Evolutionary conservation across 1,140 invertebrate species (phyloP).

Genomic region (Drosophila albomicans): DNA sequence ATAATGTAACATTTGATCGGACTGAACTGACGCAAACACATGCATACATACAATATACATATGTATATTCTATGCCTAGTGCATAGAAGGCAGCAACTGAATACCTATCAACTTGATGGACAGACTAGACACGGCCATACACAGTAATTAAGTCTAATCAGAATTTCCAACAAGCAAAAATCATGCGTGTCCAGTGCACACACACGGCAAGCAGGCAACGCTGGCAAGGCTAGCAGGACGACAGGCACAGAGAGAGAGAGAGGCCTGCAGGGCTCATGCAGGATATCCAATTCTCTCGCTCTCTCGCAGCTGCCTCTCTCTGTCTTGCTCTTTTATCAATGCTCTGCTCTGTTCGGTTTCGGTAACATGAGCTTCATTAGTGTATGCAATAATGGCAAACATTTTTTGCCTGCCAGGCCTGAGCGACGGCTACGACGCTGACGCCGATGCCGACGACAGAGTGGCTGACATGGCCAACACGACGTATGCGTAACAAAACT

Average conservation of each 20-base stretch:
- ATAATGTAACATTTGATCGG: constrained; percentile 77
- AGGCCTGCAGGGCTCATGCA: constrained; percentile 39
- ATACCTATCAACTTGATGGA: constrained; percentile 76
- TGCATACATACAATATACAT: constrained; percentile 17
- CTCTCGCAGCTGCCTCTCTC: constrained; percentile 18
- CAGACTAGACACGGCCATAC: constrained; percentile 58
- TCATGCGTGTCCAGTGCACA: constrained; percentile 72
- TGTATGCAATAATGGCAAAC: constrained; percentile 83
- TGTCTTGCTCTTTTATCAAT: constrained; percentile 32
- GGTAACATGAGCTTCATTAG: constrained; percentile 83
- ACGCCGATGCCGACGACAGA: constrained; percentile 31
- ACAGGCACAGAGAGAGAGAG: not conserved
- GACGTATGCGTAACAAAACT: constrained; percentile 66
- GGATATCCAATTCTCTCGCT: constrained; percentile 27
- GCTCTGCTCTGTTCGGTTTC: constrained; percentile 13
- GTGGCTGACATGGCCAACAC: constrained; percentile 55
- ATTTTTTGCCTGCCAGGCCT: constrained; percentile 80
- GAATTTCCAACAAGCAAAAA: constrained; percentile 83
- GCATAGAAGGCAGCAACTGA: constrained; percentile 50
- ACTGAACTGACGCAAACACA: constrained; percentile 18
- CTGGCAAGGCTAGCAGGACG: too few relatives aligned
- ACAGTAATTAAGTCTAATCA: constrained; percentile 84
- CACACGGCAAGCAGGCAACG: constrained; percentile 6
- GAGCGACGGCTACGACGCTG: constrained; percentile 41
- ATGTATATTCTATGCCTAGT: constrained; percentile 27